These are phyloP conservation scores for Stomatorhinus walkeri DNA, from an alignment of 2,797 vertebrate genomes.

Conservation along the genomic window DNA sequence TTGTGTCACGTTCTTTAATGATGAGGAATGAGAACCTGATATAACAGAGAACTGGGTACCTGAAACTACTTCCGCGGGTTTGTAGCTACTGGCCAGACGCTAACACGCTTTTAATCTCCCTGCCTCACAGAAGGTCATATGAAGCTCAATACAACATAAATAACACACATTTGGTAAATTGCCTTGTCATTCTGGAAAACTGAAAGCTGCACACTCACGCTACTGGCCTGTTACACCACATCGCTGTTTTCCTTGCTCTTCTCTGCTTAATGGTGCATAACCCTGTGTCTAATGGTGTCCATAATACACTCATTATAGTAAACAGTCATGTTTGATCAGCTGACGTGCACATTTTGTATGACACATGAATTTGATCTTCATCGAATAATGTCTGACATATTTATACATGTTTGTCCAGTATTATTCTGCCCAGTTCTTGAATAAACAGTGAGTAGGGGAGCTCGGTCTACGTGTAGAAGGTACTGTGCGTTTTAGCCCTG, in stretches of 20 bases:
- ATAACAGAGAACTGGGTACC: not conserved
- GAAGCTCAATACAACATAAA: not conserved
- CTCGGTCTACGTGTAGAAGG: not conserved
- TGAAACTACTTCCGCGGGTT: not conserved
- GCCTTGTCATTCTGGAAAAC: not conserved
- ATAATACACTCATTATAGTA: not conserved
- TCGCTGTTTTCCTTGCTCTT: not conserved
- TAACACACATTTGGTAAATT: not conserved
- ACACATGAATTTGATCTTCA: not conserved
- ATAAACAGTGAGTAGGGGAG: not conserved
- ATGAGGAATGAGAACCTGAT: not conserved
- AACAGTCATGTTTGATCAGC: not conserved
- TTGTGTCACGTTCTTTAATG: not conserved
- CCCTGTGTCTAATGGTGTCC: not conserved
- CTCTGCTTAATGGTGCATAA: not conserved
- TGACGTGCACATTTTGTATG: not conserved
- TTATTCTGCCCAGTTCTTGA: not conserved
- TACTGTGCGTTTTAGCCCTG: not conserved
- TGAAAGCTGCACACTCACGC: not conserved
- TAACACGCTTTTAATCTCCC: not conserved
- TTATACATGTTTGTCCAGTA: not conserved
- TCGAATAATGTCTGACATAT: not conserved
- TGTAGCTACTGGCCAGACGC: not conserved
- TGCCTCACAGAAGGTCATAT: not conserved
- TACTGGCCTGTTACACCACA: not conserved